Base-by-base conservation (phyloP, 2,888 invertebrate genomes). In the Chrysodeixis includens region DNA sequence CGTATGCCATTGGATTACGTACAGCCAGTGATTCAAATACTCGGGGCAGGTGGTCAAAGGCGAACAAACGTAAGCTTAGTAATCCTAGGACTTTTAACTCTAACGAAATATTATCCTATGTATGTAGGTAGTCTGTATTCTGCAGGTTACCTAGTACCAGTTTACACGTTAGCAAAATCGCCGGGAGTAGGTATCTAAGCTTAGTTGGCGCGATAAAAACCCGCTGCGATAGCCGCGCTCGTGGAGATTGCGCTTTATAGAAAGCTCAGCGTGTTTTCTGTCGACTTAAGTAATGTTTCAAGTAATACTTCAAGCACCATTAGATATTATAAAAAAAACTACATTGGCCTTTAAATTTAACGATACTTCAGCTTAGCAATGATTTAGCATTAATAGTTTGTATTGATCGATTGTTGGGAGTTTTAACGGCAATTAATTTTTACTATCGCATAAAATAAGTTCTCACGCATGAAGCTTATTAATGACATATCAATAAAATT, bases 401-500 rank as follows among this genome's bases (percentile, higher is more conserved):
- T 30, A 56, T 52, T 20, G 44, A 56, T 65, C 10, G 65, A 69
- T 62, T 20, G 65, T 20, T 20, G 52, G 46, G 61, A 57, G 61
- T 61, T 56, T 61, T 70, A 70, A 59, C 62, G 61, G 70, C 70
- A 69, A 73, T 73, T 73, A 74, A 59, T 74, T 65, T 74, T 70
- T 22, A 35, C n/a, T 64, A 56, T 35, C 44, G 20, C 14, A 10
- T 44, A 5, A 53, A 52, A 56, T 14, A 18, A 14, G 22, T 61
- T 58, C 56, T 49, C 46, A 49, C 46, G n/a, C n/a, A 40, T 40
- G n/a, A 40, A 35, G n/a, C n/a, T 40, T 40, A 40, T 40, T 40
- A 40, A 40, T 40, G n/a, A 40, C 7, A 7, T 40, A n/a, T 40
- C 40, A 40, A 40, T 40, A 40, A 40, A 40, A 40, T 40, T 4